These are phyloP conservation scores for Andrena bicolor DNA, from an alignment of 2,888 invertebrate species.

Conservation along the genomic window DNA sequence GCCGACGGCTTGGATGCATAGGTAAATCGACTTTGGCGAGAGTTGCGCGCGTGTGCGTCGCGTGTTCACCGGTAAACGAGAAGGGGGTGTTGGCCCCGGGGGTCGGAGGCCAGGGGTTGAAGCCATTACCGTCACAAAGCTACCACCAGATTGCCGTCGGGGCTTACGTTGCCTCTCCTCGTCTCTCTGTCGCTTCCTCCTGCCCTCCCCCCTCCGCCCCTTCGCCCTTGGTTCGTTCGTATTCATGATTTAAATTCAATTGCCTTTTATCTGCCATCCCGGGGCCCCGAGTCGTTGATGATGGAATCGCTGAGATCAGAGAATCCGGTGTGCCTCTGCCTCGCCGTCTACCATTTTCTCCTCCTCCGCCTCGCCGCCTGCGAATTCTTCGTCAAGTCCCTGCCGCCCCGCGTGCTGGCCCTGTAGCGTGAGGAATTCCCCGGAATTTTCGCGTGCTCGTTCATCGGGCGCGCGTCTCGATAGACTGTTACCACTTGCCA, in stretches of 20 bases:
- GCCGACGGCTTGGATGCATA: slow-evolving; percentile 43
- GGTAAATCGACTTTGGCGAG: slow-evolving; percentile 59
- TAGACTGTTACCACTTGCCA: background rate
- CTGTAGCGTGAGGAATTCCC: background rate
- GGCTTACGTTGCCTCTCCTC: slow-evolving; percentile 75
- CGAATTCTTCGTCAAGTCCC: background rate
- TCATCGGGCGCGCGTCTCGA: background rate
- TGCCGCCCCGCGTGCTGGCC: background rate
- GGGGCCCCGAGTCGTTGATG: slow-evolving; percentile 78
- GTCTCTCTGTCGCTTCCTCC: slow-evolving; percentile 24
- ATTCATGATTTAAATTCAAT: slow-evolving; percentile 85
- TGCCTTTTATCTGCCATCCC: slow-evolving; percentile 84
- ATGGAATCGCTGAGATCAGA: slow-evolving; percentile 80
- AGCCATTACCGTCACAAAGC: slow-evolving; percentile 84
- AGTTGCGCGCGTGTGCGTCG: slow-evolving; percentile 56
- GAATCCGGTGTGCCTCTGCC: slow-evolving; percentile 64
- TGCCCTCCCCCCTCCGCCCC: slow-evolving; percentile 29
- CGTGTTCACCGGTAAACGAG: slow-evolving; percentile 73
- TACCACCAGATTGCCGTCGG: slow-evolving; percentile 85
- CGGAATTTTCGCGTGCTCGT: background rate
- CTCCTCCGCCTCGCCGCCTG: slow-evolving; percentile 12
- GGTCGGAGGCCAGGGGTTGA: slow-evolving; percentile 77
- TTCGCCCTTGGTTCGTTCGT: slow-evolving; percentile 81
- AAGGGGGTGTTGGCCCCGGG: slow-evolving; percentile 71
- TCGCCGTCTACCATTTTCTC: slow-evolving; percentile 24